These are phyloP conservation scores for Alligator mississippiensis DNA, from an alignment of 2,113 vertebrate genomes.

Conservation along the genomic window DNA sequence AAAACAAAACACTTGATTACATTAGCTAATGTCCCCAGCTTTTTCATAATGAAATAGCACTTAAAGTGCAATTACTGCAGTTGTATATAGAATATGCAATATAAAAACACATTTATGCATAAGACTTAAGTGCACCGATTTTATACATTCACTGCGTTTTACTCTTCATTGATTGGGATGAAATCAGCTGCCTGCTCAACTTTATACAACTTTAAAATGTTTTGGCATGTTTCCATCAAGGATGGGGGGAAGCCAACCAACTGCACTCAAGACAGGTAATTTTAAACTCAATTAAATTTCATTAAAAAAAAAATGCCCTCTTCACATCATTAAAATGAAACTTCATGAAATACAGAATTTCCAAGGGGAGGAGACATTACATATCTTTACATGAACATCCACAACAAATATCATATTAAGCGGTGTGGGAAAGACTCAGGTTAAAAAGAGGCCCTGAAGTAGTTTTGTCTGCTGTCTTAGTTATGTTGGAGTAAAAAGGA, in stretches of 20 bases:
- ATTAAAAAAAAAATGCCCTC: slow-evolving; percentile 77
- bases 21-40: slow-evolving; percentile 53
- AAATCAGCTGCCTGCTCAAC: slow-evolving; percentile 68
- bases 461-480: slow-evolving; percentile 25
- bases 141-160: slow-evolving; percentile 74
- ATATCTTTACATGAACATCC: slow-evolving; percentile 61
- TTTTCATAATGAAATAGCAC: slow-evolving; percentile 66
- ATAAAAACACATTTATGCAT: slow-evolving; percentile 57
- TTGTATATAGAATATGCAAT: slow-evolving; percentile 68
- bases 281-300: slow-evolving; percentile 68
- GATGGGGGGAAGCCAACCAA: slow-evolving; percentile 54
- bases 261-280: slow-evolving; percentile 64
- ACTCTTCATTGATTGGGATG: slow-evolving; percentile 69
- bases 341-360: slow-evolving; percentile 64
- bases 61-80: slow-evolving; percentile 71
- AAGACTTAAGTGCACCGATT: slow-evolving; percentile 69
- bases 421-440: slow-evolving; percentile 60
- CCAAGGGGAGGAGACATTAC: slow-evolving; percentile 55
- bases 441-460: slow-evolving; percentile 40
- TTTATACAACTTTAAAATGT: slow-evolving; percentile 61
- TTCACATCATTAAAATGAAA: slow-evolving; percentile 72
- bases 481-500: not conserved
- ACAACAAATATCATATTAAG: slow-evolving; percentile 60
- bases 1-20: slow-evolving; percentile 33
- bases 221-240: slow-evolving; percentile 78